Evolutionary conservation across 2,888 invertebrate genomes (phyloP).

Genomic region (Acanthosoma haemorrhoidale): DNA sequence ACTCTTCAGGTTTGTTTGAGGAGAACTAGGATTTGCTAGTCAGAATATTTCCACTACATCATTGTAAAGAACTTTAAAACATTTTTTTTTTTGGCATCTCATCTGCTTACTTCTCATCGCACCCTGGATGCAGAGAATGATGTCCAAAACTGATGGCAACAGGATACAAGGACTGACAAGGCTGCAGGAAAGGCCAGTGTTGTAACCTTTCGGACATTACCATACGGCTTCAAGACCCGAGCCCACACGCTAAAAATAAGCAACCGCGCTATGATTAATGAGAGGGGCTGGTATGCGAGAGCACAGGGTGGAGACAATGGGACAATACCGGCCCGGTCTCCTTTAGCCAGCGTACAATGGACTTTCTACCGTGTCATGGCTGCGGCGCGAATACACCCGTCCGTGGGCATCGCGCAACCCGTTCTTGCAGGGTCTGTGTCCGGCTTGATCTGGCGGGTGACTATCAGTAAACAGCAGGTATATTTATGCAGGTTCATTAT

Average conservation of each 20-base stretch:
- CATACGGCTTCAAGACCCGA: neutral
- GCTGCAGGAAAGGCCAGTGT: neutral
- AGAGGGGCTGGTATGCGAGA: slow-evolving; percentile 7
- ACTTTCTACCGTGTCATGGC: slow-evolving; percentile 16
- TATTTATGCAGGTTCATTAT: no score
- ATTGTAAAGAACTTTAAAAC: no score
- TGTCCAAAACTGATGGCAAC: neutral
- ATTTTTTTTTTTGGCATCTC: no score
- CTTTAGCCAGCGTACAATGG: slow-evolving; percentile 6
- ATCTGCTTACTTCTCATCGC: no score
- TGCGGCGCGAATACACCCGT: neutral
- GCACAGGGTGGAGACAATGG: slow-evolving; percentile 21
- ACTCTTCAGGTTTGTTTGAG: no score
- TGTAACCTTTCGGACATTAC: slow-evolving; percentile 10
- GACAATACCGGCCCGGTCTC: slow-evolving; percentile 20
- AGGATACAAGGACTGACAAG: no score
- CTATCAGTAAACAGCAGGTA: no score
- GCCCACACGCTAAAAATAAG: slow-evolving; percentile 25
- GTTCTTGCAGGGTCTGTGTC: neutral
- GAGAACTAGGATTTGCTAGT: no score
- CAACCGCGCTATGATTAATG: slow-evolving; percentile 22
- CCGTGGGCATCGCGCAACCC: neutral
- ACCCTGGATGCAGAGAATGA: no score
- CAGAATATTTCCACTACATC: no score
- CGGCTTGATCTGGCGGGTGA: no score